Percentiles rank a stretch among this genome's conserved stretches.
Conservation (phyloP, 2,888 invertebrate species). For the Psylliodes chrysocephalus region DNA sequence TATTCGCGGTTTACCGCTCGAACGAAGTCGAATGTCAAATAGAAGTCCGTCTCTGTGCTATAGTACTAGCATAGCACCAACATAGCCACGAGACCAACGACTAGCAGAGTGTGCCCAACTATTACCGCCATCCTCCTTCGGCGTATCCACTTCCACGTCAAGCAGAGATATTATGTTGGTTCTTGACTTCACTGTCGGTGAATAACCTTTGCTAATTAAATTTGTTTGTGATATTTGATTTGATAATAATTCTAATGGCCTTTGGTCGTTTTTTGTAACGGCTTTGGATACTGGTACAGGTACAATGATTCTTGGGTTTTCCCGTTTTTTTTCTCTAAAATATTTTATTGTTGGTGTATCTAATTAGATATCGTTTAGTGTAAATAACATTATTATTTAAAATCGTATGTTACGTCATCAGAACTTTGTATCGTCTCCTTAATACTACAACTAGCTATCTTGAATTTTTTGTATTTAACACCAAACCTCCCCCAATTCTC, state of each 20-base stretch:
- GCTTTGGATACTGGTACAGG: conserved; percentile 6
- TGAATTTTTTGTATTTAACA: too few relatives aligned
- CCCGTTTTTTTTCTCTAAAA: neutral
- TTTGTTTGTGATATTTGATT: conserved; percentile 23
- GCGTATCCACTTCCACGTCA: neutral
- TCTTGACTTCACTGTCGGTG: conserved; percentile 6
- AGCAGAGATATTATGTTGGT: neutral
- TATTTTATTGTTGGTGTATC: too few relatives aligned
- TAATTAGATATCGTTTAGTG: too few relatives aligned
- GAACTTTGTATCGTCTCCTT: too few relatives aligned
- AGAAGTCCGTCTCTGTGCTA: neutral
- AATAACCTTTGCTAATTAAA: conserved; percentile 19
- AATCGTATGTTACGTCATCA: too few relatives aligned
- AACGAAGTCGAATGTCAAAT: neutral
- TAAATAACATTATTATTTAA: too few relatives aligned
- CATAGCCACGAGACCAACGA: neutral
- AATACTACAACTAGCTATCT: too few relatives aligned
- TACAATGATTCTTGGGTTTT: conserved; percentile 13
- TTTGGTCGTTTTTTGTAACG: neutral
- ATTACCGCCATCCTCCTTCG: neutral
- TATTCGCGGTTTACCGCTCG: too few relatives aligned
- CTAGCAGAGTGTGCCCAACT: neutral
- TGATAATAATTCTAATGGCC: conserved; percentile 6
- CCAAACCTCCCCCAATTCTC: too few relatives aligned
- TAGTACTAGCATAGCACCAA: neutral